phyloP scores from a whole-genome alignment of 1,140 invertebrate genomes.

The Zeugodacus cucurbitae region DNA sequence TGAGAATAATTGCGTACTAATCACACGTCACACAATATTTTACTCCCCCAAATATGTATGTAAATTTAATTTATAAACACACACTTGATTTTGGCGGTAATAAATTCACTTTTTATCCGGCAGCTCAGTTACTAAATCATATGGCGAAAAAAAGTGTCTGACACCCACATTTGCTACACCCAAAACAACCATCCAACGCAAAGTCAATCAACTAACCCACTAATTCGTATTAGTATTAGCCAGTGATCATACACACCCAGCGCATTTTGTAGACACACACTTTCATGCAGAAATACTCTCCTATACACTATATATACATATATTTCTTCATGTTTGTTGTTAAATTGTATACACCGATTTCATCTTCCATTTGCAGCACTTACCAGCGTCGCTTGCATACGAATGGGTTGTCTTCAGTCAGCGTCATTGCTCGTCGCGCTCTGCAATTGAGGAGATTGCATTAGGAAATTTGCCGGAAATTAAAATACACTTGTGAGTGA shows the following conservation, averaged over 20 bases:
- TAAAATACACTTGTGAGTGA: slow-evolving; percentile 61
- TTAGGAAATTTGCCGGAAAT: slow-evolving; percentile 66
- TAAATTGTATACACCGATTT: not conserved
- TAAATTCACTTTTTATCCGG: not conserved
- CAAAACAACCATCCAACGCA: no score
- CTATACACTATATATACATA: no score
- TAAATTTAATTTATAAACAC: not conserved
- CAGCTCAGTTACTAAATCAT: not conserved
- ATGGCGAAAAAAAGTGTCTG: not conserved
- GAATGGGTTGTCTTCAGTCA: not conserved
- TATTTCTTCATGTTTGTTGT: not conserved
- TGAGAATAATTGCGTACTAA: not conserved
- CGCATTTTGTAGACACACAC: not conserved
- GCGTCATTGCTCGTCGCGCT: not conserved
- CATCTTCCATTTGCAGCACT: not conserved
- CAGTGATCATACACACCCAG: not conserved
- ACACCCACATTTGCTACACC: not conserved
- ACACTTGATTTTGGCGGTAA: not conserved
- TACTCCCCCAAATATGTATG: not conserved
- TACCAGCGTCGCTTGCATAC: not conserved
- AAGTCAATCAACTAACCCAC: not conserved
- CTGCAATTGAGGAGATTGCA: slow-evolving; percentile 57
- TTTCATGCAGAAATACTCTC: not conserved
- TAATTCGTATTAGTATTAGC: not conserved
- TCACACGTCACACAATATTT: not conserved